Evolutionary conservation across 2,797 vertebrate species (phyloP).

Genomic region (Tamandua tetradactyla): DNA sequence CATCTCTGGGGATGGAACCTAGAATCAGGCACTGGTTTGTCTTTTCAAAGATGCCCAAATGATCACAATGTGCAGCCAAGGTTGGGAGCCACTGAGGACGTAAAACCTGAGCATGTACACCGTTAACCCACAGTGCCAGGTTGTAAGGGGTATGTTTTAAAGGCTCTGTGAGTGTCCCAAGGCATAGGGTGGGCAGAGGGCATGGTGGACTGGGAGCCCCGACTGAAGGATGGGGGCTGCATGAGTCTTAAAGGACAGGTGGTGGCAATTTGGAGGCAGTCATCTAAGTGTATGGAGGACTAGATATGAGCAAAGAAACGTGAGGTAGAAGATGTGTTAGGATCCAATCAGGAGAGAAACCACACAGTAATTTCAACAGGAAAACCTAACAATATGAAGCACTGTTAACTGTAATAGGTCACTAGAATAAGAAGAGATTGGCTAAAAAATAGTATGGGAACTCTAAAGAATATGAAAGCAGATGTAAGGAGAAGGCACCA

Average conservation of each 20-base stretch:
- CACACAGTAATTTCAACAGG: neutral
- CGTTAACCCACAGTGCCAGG: neutral
- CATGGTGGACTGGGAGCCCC: neutral
- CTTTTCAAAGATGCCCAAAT: constrained; percentile 8
- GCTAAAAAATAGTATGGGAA: neutral
- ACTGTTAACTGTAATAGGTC: neutral
- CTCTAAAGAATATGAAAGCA: neutral
- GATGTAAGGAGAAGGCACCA: neutral
- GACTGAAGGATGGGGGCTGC: neutral
- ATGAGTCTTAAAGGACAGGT: neutral
- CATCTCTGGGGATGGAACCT: neutral
- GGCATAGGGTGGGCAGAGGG: neutral
- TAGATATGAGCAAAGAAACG: fast-evolving
- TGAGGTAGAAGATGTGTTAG: neutral
- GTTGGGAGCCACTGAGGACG: neutral
- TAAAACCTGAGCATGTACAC: neutral
- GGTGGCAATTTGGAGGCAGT: neutral
- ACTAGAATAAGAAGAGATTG: neutral
- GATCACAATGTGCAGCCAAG: neutral
- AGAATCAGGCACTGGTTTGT: neutral
- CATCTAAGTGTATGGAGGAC: neutral
- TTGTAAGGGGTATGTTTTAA: neutral
- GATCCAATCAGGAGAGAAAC: neutral
- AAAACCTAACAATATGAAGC: neutral
- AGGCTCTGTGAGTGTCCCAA: neutral